Percentiles rank a stretch among this genome's conserved stretches.
These are phyloP conservation scores for Poecile atricapillus DNA, from an alignment of 2,113 vertebrate genomes.

Conservation along the genomic window DNA sequence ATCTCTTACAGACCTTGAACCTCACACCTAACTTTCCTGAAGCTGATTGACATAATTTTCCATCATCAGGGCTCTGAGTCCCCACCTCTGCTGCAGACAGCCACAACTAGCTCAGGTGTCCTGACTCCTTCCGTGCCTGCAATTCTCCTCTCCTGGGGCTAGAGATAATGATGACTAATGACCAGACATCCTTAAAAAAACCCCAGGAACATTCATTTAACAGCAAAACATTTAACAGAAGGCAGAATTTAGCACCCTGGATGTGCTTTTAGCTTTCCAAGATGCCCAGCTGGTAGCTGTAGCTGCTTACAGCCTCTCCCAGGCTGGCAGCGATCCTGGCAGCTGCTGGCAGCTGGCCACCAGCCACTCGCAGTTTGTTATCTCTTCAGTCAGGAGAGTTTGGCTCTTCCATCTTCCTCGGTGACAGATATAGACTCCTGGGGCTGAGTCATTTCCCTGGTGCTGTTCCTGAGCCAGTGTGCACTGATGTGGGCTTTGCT, in stretches of 20 bases:
- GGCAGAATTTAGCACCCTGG: neutral
- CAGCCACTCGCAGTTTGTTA: neutral
- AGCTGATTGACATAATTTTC: neutral
- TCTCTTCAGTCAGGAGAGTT: neutral
- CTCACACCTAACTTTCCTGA: neutral
- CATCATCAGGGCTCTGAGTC: neutral
- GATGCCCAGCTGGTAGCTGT: neutral
- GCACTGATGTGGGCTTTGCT: neutral
- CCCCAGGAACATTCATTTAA: neutral
- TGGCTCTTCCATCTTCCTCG: neutral
- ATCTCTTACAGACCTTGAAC: neutral
- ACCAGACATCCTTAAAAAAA: neutral
- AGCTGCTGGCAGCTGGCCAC: neutral
- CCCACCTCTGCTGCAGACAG: neutral
- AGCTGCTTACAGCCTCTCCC: neutral
- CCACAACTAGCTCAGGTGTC: neutral
- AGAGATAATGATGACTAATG: neutral
- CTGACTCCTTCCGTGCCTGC: neutral
- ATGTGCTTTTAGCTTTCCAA: neutral
- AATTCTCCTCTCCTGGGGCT: neutral
- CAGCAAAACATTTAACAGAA: neutral
- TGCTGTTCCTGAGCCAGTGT: neutral
- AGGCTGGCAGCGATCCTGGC: neutral
- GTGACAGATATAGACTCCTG: conserved; percentile 14
- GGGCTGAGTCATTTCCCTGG: neutral